Evolutionary conservation across 2,113 vertebrate genomes (phyloP).

Genomic region (Tachuris rubrigastra): DNA sequence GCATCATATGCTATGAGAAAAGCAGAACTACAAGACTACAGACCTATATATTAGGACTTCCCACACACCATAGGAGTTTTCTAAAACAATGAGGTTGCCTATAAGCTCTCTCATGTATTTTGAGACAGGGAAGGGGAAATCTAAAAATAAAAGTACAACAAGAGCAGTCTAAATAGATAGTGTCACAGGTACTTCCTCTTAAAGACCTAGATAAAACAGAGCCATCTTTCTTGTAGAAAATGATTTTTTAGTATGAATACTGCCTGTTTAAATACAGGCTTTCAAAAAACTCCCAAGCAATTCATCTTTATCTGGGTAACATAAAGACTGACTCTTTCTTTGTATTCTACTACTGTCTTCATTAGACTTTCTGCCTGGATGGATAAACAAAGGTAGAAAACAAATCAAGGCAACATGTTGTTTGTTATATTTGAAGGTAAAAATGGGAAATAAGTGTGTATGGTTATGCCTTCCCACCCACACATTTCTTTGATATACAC

Average conservation of each 20-base stretch:
- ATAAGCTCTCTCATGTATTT: not conserved
- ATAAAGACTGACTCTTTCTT: not conserved
- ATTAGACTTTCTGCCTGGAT: not conserved
- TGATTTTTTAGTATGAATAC: not conserved
- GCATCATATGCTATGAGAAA: not conserved
- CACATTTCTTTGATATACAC: not conserved
- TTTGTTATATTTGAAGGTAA: slow-evolving; percentile 5
- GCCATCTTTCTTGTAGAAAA: not conserved
- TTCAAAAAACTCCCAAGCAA: not conserved
- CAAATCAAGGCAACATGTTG: not conserved
- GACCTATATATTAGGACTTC: not conserved
- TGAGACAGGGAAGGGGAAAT: not conserved
- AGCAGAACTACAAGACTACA: not conserved
- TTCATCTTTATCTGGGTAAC: not conserved
- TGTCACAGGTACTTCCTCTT: slow-evolving; percentile 32
- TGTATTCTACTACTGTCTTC: not conserved
- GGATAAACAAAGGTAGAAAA: not conserved
- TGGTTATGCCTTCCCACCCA: not conserved
- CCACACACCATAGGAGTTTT: not conserved
- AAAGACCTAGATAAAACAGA: slow-evolving; percentile 25
- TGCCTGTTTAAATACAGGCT: not conserved
- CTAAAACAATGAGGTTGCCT: not conserved
- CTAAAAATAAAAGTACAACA: slow-evolving; percentile 14
- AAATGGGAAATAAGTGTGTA: not conserved
- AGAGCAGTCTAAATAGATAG: slow-evolving; percentile 22